Conservation (phyloP, 2,797 vertebrate species). For the Phrynocephalus vlangalii region DNA sequence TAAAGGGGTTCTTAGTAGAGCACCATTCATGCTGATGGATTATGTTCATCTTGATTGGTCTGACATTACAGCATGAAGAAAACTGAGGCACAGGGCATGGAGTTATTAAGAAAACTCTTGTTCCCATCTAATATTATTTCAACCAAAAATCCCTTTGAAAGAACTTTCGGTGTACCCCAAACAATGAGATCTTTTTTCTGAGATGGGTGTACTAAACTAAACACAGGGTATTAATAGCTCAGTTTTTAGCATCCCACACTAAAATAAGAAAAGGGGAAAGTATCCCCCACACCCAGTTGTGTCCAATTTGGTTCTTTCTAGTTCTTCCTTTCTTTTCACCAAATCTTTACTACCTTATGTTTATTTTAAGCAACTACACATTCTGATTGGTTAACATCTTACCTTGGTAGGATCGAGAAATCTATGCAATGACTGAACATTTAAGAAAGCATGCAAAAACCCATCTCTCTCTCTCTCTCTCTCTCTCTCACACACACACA, state of each 20-base stretch:
- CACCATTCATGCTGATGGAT: neutral
- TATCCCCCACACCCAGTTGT: neutral
- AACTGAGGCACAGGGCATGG: neutral
- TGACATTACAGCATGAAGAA: neutral
- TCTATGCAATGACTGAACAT: neutral
- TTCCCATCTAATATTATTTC: neutral
- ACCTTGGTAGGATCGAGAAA: neutral
- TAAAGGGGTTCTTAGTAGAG: neutral
- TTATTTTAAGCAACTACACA: neutral
- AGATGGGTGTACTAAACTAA: neutral
- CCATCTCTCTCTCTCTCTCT: too few relatives aligned
- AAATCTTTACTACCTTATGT: neutral
- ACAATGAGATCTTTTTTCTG: neutral
- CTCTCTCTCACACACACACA: too few relatives aligned
- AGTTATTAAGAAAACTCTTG: neutral
- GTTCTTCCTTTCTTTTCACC: neutral
- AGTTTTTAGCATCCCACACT: neutral
- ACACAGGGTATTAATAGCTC: neutral
- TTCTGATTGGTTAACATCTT: neutral
- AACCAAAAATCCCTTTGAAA: neutral
- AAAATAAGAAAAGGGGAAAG: neutral
- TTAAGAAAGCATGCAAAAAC: slow-evolving; percentile 34
- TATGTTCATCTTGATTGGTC: neutral
- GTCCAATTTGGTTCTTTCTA: neutral
- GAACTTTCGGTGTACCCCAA: neutral